Evolutionary conservation across 2,113 vertebrate species (phyloP).

Genomic region (Vicugna pacos): DNA sequence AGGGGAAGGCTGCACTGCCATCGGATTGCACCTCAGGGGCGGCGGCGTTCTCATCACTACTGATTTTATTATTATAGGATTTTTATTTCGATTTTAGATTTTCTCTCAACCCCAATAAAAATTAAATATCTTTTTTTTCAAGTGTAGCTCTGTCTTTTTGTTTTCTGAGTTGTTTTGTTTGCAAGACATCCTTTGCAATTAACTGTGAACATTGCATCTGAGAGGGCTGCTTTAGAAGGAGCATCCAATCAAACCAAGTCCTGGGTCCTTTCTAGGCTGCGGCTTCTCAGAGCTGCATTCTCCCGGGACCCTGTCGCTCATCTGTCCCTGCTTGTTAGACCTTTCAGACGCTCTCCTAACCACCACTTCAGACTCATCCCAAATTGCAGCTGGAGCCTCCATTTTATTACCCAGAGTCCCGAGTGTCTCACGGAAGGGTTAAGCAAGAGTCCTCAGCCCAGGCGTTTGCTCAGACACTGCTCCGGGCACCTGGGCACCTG

Average conservation of each 20-base stretch:
- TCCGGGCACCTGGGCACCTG: background rate
- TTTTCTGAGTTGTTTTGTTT: background rate
- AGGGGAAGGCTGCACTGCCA: background rate
- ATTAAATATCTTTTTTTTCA: background rate
- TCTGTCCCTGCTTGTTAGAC: background rate
- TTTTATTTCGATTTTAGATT: background rate
- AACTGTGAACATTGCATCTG: slow-evolving; percentile 13
- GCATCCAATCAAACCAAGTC: background rate
- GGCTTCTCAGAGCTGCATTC: slow-evolving; percentile 11
- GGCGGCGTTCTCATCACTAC: background rate
- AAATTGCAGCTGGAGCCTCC: background rate
- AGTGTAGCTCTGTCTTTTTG: background rate
- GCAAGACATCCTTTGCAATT: background rate
- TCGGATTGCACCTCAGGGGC: background rate
- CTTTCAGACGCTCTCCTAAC: background rate
- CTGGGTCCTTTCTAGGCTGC: background rate
- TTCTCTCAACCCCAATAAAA: background rate
- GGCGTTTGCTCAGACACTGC: background rate
- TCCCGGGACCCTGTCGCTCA: background rate
- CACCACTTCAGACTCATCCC: background rate
- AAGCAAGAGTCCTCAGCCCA: background rate
- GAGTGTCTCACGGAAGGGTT: background rate
- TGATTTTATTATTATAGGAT: background rate
- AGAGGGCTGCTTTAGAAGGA: background rate
- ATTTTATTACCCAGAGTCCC: background rate